A percentile compares a stretch with the other conserved stretches of the same genome.
phyloP scores from a whole-genome alignment of 2,113 vertebrate species.

The Motacilla tschutschensis region DNA sequence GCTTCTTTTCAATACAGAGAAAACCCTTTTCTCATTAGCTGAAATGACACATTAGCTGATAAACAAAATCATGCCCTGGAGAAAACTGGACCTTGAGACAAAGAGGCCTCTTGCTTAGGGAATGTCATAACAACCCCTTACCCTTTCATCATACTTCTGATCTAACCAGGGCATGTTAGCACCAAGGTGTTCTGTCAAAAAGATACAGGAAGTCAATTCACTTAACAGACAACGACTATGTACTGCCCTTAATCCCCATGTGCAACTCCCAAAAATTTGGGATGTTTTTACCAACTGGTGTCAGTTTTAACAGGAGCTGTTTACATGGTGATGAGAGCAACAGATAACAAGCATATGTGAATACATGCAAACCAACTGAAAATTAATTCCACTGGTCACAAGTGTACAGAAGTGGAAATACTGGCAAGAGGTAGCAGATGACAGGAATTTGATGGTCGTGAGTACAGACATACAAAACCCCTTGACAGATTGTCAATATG shows the following conservation, averaged over 20 bases:
- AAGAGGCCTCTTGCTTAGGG: conserved; percentile 23
- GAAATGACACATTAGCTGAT: conserved; percentile 64
- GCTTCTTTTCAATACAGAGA: not conserved
- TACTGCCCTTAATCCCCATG: not conserved
- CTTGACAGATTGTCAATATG: not conserved
- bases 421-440: conserved; percentile 67
- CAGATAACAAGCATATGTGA: conserved; percentile 17
- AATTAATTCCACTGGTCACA: conserved; percentile 52
- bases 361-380: conserved; percentile 21
- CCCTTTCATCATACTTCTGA: conserved; percentile 33
- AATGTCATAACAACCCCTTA: conserved; percentile 37
- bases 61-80: conserved; percentile 42
- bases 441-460: conserved; percentile 30
- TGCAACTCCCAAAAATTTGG: not conserved
- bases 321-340: conserved; percentile 11
- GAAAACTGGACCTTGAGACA: conserved; percentile 36
- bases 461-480: not conserved
- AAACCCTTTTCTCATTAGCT: conserved; percentile 32
- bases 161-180: conserved; percentile 74
- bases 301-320: conserved; percentile 25
- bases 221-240: not conserved
- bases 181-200: conserved; percentile 74
- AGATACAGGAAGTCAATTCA: conserved; percentile 25
- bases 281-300: not conserved
- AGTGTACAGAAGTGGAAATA: conserved; percentile 34